phyloP scores from a whole-genome alignment of 92 coral and sea anemone genomes.

The Virgularia gustaviana region DNA sequence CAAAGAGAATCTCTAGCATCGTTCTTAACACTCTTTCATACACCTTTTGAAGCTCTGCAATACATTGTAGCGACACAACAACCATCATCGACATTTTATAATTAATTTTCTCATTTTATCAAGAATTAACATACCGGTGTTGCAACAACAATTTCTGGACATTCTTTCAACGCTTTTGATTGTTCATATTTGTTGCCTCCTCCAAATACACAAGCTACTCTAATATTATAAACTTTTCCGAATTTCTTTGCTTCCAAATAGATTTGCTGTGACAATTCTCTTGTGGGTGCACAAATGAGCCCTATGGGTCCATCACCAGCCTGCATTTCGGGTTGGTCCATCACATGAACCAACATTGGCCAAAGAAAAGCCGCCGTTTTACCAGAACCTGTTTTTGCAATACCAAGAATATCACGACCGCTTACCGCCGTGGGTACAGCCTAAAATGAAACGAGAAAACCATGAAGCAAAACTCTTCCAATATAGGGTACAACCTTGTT shows the following conservation, averaged over 20 bases:
- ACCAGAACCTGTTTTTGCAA: slow-evolving; percentile 98
- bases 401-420: slow-evolving; percentile 97
- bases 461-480: no score
- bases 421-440: slow-evolving; percentile 91
- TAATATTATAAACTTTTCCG: slow-evolving; percentile 90
- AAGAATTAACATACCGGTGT: slow-evolving; percentile 98
- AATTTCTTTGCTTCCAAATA: slow-evolving; percentile 86
- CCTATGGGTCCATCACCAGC: slow-evolving; percentile 96
- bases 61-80: no score
- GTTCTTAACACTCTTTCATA: no score
- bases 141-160: slow-evolving; percentile 97
- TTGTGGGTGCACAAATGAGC: slow-evolving; percentile 94
- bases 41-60: no score
- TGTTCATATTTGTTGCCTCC: slow-evolving; percentile 98
- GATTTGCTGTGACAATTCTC: slow-evolving; percentile 97
- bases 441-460: slow-evolving; percentile 38
- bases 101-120: no score
- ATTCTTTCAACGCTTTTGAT: slow-evolving; percentile 87
- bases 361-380: slow-evolving; percentile 98
- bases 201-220: slow-evolving; percentile 92
- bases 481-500: no score
- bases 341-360: slow-evolving; percentile 93
- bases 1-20: no score
- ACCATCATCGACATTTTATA: no score
- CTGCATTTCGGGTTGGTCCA: slow-evolving; percentile 94